Evolutionary conservation across 2,797 vertebrate genomes (phyloP).

Genomic region (Clarias laeviceps): DNA sequence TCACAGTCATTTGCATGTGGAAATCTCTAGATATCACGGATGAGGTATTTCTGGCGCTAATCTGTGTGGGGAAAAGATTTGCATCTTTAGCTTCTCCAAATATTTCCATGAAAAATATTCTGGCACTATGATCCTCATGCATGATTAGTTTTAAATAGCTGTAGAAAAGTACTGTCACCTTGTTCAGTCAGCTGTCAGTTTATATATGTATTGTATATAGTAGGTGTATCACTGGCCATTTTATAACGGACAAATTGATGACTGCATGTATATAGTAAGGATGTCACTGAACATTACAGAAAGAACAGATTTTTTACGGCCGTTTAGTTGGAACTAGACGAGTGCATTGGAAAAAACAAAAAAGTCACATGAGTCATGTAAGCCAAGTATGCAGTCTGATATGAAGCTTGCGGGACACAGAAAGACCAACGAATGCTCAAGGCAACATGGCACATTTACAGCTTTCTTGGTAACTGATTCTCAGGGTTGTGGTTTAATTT

Average conservation of each 20-base stretch:
- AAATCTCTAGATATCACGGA: constrained; percentile 8
- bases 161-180: background rate
- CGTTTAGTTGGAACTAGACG: background rate
- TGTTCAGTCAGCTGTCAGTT: background rate
- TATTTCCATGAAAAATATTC: background rate
- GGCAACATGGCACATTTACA: background rate
- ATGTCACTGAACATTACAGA: background rate
- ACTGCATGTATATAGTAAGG: background rate
- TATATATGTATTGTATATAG: background rate
- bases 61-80: background rate
- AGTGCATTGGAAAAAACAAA: background rate
- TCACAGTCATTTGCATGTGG: constrained; percentile 35
- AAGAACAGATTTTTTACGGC: background rate
- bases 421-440: background rate
- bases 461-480: background rate
- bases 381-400: background rate
- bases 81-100: background rate
- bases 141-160: background rate
- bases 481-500: background rate
- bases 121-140: background rate
- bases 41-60: background rate
- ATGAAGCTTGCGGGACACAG: background rate
- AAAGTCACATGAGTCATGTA: background rate
- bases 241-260: background rate
- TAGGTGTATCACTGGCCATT: too few species aligned